phyloP scores from a whole-genome alignment of 2,888 invertebrate genomes.

The Alviniconcha strummeri region DNA sequence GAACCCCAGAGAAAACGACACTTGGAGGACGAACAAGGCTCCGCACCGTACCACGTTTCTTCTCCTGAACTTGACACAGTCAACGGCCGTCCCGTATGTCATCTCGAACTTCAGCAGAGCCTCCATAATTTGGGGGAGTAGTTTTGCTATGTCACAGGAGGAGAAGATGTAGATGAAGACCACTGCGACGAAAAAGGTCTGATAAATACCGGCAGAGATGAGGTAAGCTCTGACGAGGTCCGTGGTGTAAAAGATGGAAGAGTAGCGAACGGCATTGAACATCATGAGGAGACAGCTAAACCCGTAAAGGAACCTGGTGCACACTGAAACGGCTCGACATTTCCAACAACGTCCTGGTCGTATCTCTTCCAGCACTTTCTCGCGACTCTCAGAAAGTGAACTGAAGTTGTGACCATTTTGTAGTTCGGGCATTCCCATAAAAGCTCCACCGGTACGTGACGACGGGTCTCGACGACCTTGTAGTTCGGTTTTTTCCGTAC shows the following conservation, averaged over 20 bases:
- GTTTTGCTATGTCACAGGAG: not conserved
- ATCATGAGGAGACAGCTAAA: not conserved
- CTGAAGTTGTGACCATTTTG: too few species aligned
- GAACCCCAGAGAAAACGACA: not conserved
- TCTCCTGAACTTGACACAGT: conserved; percentile 5
- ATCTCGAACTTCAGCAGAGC: not conserved
- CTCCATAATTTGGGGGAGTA: not conserved
- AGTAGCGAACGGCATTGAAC: conserved; percentile 4
- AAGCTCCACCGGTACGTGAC: too few species aligned
- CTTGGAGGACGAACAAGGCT: not conserved
- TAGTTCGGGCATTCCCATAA: too few species aligned
- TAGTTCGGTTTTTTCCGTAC: too few species aligned
- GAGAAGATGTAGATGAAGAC: not conserved
- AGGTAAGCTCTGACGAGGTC: not conserved
- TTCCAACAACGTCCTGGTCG: not conserved
- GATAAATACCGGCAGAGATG: not conserved
- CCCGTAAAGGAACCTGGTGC: too few species aligned
- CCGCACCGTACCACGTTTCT: too few species aligned
- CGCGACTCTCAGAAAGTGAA: too few species aligned
- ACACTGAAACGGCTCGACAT: not conserved
- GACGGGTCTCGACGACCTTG: too few species aligned
- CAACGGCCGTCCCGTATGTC: not conserved
- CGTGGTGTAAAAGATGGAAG: not conserved
- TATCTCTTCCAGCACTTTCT: too few species aligned
- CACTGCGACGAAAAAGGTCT: not conserved